A percentile compares a stretch with the other conserved stretches of the same genome.
Evolutionary conservation across 2,113 vertebrate species (phyloP).

Genomic region (Heliornis fulica): DNA sequence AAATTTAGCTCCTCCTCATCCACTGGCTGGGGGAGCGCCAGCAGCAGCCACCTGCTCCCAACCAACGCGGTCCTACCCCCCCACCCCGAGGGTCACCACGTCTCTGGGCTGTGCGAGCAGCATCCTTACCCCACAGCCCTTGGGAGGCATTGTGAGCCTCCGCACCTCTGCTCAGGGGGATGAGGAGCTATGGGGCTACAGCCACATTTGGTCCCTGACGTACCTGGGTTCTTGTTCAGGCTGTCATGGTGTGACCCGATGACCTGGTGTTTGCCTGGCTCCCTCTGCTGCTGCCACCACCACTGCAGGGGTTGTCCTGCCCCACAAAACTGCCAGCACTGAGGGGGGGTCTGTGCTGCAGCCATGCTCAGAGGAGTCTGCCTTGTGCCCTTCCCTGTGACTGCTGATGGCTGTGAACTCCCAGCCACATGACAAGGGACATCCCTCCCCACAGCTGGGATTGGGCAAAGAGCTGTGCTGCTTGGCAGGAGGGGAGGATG

Average conservation of each 20-base stretch:
- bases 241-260: not conserved
- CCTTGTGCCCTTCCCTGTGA: not conserved
- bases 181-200: not conserved
- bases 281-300: not conserved
- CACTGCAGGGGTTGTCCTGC: not conserved
- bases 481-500: not conserved
- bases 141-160: accelerated
- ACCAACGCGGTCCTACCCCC: accelerated
- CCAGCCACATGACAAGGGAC: not conserved
- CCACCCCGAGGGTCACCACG: accelerated
- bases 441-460: accelerated
- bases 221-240: accelerated
- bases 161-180: accelerated
- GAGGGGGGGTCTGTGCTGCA: not conserved
- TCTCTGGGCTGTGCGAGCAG: not conserved
- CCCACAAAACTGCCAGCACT: accelerated
- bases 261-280: not conserved
- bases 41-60: not conserved
- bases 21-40: not conserved
- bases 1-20: not conserved
- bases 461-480: not conserved
- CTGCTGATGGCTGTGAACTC: not conserved
- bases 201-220: accelerated
- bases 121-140: not conserved
- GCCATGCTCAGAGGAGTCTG: not conserved